Conservation (phyloP, 2,797 vertebrate genomes). For the Mormyrops boulengeri region DNA sequence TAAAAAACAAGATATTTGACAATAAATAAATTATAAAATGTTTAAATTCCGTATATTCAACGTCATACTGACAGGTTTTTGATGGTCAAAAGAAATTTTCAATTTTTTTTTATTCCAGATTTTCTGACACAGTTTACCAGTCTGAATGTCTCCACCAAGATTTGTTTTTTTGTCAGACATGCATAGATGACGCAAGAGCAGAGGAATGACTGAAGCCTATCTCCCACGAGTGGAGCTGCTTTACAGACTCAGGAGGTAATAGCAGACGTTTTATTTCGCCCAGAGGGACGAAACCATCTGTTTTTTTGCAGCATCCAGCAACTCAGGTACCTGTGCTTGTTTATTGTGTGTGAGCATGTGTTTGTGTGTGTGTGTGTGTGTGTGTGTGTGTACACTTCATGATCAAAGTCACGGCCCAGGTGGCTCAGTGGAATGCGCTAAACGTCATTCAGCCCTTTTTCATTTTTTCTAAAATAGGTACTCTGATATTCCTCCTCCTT, state of each 20-base stretch:
- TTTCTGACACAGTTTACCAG: background rate
- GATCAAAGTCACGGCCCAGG: background rate
- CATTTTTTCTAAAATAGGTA: slow-evolving; percentile 23
- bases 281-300: background rate
- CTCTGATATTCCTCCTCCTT: slow-evolving; percentile 22
- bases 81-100: background rate
- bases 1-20: background rate
- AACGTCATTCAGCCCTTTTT: slow-evolving; percentile 53
- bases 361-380: background rate
- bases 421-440: background rate
- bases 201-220: background rate
- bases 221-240: background rate
- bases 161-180: background rate
- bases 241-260: background rate
- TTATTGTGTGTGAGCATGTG: background rate
- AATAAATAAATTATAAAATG: background rate
- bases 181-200: slow-evolving; percentile 3
- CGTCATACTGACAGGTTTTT: background rate
- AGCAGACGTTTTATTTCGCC: background rate
- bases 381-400: background rate
- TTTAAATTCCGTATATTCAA: background rate
- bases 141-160: background rate
- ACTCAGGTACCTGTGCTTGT: background rate
- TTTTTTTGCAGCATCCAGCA: background rate
- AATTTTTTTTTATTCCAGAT: background rate